Evolutionary conservation across 2,888 invertebrate species (phyloP), one percentile per base, ranked within the genome.

Genomic region (Scelioninae gen. 1): DNA sequence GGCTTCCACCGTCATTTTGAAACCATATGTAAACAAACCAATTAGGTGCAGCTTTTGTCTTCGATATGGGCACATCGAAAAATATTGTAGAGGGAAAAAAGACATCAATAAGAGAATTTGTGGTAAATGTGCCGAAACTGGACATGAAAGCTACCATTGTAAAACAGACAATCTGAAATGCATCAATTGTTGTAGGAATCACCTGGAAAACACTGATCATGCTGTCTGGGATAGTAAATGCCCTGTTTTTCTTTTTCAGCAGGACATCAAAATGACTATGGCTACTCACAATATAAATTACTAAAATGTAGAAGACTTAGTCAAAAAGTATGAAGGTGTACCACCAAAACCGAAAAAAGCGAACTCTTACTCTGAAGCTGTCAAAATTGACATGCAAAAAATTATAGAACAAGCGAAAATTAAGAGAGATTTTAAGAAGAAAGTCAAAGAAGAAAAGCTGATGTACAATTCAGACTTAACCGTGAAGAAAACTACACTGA

Each of bases 251-350:
- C 13, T 6, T 2, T 45, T 45, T 9, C 32, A 62, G 3, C 23
- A 47, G 31, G 47, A 62, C 34, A 15, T 65, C 16, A 65, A 65
- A 34, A 16, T 10, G 23, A 45, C 32, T 7, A 62, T 65, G 65
- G 65, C 65, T 7, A 32, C 9, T 2, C 65, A 65, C 10, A 51
- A 65, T 49, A 11, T 51, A 0, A 23, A 15, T 13, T 23, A n/a
- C 7, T 49, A 49, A 11, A 13, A 34, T 13, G 65, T 34, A 9
- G 7, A 34, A 3, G n/a, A 49, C 8, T 5, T 65, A 15, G 8
- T 62, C 3, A n/a, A 51, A 34, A 16, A 65, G 34, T 32, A 65
- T 51, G 34, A 23, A 4, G 65, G 49, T 16, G 23, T 51, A 5
- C 49, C 65, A 8, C 65, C 65, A 9, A 16, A 15, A 16, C 65